Percentiles rank a stretch among this genome's conserved stretches.
These are phyloP conservation scores for Drosophila paulistorum DNA, from an alignment of 1,140 invertebrate genomes.

Conservation along the genomic window DNA sequence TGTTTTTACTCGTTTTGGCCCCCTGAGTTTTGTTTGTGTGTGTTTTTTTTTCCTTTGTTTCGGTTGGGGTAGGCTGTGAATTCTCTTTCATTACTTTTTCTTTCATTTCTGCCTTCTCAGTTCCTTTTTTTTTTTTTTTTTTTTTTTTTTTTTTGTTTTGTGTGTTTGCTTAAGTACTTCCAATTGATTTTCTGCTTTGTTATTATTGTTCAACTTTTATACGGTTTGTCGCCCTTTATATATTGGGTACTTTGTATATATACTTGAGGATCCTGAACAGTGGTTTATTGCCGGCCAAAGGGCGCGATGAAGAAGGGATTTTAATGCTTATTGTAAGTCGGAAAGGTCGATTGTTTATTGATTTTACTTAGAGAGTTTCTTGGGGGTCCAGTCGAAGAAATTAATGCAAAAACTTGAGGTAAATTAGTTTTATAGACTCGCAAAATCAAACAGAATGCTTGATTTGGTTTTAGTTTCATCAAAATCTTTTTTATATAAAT, in stretches of 20 bases:
- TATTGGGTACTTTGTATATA: conserved; percentile 30
- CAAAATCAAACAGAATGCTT: neutral
- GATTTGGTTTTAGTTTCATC: too few relatives aligned
- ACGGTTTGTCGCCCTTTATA: conserved; percentile 68
- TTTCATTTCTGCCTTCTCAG: neutral
- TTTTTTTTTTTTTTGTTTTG: conserved; percentile 2
- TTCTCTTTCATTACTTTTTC: conserved; percentile 17
- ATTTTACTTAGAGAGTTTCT: conserved; percentile 43
- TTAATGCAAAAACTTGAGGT: neutral
- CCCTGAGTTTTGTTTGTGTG: conserved; percentile 36
- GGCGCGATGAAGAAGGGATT: conserved; percentile 21
- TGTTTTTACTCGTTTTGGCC: conserved; percentile 5
- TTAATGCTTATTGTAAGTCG: conserved; percentile 25
- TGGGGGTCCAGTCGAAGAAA: neutral
- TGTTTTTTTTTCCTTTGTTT: conserved; percentile 23
- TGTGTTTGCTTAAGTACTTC: conserved; percentile 74
- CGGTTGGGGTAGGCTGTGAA: conserved; percentile 17
- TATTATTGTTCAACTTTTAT: conserved; percentile 73
- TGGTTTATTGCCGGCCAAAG: conserved; percentile 55
- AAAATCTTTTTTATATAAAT: too few relatives aligned
- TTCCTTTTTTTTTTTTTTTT: conserved; percentile 19
- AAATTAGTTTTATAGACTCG: neutral
- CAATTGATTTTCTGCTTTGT: conserved; percentile 76
- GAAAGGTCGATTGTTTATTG: conserved; percentile 62
- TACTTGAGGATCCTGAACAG: conserved; percentile 23